Conservation (phyloP, 1,140 invertebrate species). For the Drosophila azteca region DNA sequence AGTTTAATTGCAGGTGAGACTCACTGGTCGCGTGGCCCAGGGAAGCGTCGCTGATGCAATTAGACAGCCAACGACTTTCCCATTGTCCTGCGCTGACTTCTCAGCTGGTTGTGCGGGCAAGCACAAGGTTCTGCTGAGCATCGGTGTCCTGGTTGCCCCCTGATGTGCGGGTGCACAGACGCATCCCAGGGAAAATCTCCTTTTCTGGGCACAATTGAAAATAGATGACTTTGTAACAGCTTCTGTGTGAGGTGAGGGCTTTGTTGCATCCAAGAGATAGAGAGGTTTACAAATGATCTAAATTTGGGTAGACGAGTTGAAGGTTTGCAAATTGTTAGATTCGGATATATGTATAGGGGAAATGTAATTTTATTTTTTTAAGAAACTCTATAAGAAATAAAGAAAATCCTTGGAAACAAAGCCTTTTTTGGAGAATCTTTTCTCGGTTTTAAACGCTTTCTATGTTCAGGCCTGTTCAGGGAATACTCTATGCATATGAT, state of each 20-base stretch:
- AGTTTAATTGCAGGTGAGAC: constrained; percentile 83
- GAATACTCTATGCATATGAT: too few relatives aligned
- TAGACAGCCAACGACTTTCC: constrained; percentile 74
- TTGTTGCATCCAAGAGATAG: too few relatives aligned
- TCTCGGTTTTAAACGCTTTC: too few relatives aligned
- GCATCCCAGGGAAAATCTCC: constrained; percentile 39
- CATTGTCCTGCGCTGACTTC: constrained; percentile 75
- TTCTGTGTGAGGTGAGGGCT: background rate
- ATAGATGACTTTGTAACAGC: constrained; percentile 34
- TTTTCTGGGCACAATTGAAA: constrained; percentile 11
- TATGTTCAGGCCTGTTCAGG: too few relatives aligned
- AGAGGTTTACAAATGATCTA: too few relatives aligned
- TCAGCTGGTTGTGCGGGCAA: constrained; percentile 25
- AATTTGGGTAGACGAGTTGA: too few relatives aligned
- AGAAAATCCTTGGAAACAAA: too few relatives aligned
- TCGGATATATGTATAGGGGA: too few relatives aligned
- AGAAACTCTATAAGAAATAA: too few relatives aligned
- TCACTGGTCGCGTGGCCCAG: constrained; percentile 63
- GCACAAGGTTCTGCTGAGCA: constrained; percentile 1
- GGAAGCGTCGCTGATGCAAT: constrained; percentile 70
- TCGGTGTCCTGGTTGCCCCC: constrained; percentile 3
- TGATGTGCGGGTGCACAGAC: constrained; percentile 42
- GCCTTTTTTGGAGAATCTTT: too few relatives aligned
- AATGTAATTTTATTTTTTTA: too few relatives aligned
- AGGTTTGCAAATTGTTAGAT: too few relatives aligned